phyloP scores from a whole-genome alignment of 1,140 invertebrate genomes.

The Macrostomum lignano region DNA sequence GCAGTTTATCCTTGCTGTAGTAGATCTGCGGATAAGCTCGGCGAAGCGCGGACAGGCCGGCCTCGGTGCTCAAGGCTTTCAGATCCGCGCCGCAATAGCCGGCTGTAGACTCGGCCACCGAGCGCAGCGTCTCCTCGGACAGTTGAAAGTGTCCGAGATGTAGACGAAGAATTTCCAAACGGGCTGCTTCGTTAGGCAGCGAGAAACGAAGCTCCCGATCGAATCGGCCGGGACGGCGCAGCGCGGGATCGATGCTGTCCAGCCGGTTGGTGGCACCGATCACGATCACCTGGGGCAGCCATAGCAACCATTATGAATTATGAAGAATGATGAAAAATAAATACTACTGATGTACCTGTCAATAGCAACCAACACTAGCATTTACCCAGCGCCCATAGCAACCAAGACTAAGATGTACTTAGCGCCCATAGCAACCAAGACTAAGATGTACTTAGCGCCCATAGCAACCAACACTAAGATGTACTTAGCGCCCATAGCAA shows the following conservation, averaged over 20 bases:
- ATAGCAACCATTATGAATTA: too few species aligned
- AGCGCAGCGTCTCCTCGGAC: conserved; percentile 14
- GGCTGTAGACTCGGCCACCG: conserved; percentile 15
- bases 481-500: too few species aligned
- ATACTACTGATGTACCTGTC: too few species aligned
- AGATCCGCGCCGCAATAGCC: conserved; percentile 32
- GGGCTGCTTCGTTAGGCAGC: conserved; percentile 54
- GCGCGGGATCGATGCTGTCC: conserved; percentile 68
- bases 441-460: too few species aligned
- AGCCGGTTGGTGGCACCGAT: conserved; percentile 78
- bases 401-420: too few species aligned
- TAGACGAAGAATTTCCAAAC: conserved; percentile 31
- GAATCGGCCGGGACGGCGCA: conserved; percentile 65
- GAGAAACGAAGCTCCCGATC: conserved; percentile 73
- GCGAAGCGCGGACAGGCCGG: conserved; percentile 33
- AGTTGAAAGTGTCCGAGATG: too few species aligned
- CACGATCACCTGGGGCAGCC: conserved; percentile 41
- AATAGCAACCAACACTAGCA: too few species aligned
- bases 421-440: too few species aligned
- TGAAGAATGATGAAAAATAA: too few species aligned
- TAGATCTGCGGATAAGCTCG: conserved; percentile 70
- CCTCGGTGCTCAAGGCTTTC: conserved; percentile 36
- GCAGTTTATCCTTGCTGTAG: conserved; percentile 42
- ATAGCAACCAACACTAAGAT: too few species aligned
- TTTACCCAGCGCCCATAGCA: too few species aligned